Evolutionary conservation across 1,140 invertebrate species (phyloP), one percentile per base, ranked within the genome.

Genomic region (Drosophila baimaii): DNA sequence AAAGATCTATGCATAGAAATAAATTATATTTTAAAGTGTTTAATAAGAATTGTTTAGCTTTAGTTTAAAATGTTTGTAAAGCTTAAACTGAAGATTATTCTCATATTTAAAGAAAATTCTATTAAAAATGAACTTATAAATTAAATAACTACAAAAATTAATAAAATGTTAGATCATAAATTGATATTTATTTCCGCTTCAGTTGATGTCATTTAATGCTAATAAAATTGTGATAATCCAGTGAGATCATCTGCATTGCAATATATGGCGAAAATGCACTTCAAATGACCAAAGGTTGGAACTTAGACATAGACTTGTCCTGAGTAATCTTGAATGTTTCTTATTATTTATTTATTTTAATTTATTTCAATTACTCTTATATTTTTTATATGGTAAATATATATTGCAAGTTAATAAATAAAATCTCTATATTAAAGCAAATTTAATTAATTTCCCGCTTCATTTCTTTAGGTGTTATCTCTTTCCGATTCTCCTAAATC

Each of bases 401-500:
- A 47, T 10, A 1, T 17, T 17, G 4, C 10, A 6, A 27, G 25
- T 25, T 1, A 27, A 10, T 27, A n/a, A 49, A 13, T 19, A 19
- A n/a, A n/a, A 8, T 17, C 9, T 31, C 5, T 21, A 9, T 12
- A 29, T 19, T 23, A 17, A 39, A 12, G 2, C 12, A 5, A 35
- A 35, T 35, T 7, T 6, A 25, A 27, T 25, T 55, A 10, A 19
- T 62, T 37, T 29, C 19, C 35, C 25, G 12, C 15, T 6, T 21
- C 9, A 25, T 64, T 31, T 64, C 33, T 21, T 27, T 3, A 23
- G 8, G 23, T 41, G 19, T 65, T 51, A 68, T 51, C 65, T 66
- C 29, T 43, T 29, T 52, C 46, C 46, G 46, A 44, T 29, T 66
- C 65, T 27, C 35, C 65, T 66, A 52, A 69, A 66, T 69, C 65